These are phyloP conservation scores for Gari tellinella DNA, from an alignment of 2,888 invertebrate genomes.

Conservation along the genomic window DNA sequence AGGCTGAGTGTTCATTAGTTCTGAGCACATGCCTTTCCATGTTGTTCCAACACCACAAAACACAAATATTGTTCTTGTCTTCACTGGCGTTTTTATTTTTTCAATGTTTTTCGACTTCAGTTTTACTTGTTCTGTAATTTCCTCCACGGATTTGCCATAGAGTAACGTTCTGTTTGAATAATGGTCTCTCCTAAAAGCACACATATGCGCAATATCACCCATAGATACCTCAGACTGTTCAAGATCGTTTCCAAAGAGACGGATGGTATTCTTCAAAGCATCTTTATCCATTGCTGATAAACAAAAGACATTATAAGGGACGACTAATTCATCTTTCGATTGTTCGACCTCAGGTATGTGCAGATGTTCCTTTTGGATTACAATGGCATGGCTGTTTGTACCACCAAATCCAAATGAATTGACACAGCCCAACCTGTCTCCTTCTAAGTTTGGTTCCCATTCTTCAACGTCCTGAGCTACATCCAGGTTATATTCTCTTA, in stretches of 20 bases:
- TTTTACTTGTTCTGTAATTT: not conserved
- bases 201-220: conserved; percentile 34
- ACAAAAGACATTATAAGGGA: not conserved
- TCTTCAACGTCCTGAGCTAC: conserved; percentile 48
- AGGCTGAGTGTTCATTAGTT: conserved; percentile 45
- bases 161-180: conserved; percentile 26
- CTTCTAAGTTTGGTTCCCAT: conserved; percentile 27
- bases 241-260: not conserved
- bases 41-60: conserved; percentile 76
- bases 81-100: conserved; percentile 24
- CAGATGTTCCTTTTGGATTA: not conserved
- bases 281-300: no score
- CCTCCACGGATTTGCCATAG: not conserved
- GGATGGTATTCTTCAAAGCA: no score
- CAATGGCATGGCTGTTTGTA: conserved; percentile 6
- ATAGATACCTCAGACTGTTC: not conserved
- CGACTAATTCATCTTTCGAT: not conserved
- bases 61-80: conserved; percentile 62
- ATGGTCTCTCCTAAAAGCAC: conserved; percentile 32
- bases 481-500: conserved; percentile 43
- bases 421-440: conserved; percentile 2
- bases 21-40: conserved; percentile 75
- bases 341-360: no score
- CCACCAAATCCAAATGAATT: conserved; percentile 23
- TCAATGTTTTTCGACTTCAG: no score